Evolutionary conservation across 2,888 invertebrate species (phyloP).

Genomic region (Phytoseiulus persimilis): DNA sequence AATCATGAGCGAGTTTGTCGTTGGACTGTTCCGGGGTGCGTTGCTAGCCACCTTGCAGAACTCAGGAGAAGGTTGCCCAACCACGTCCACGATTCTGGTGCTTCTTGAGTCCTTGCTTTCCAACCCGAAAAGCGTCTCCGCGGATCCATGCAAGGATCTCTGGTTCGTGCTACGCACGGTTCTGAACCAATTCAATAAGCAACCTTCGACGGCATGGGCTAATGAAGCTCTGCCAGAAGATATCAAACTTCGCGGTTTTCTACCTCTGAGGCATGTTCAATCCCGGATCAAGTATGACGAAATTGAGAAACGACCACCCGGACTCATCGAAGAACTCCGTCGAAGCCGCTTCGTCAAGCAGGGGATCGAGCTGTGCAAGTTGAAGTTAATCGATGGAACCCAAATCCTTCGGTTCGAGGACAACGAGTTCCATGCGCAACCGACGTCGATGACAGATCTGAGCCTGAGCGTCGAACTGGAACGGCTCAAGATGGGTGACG

Average conservation of each 20-base stretch:
- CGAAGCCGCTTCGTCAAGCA: constrained; percentile 15
- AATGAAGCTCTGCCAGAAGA: constrained; percentile 24
- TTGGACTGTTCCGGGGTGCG: constrained; percentile 11
- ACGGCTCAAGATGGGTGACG: background rate
- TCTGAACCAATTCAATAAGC: background rate
- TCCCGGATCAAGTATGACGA: background rate
- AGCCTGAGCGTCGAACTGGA: constrained; percentile 5
- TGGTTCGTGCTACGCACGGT: constrained; percentile 30
- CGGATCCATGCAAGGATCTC: background rate
- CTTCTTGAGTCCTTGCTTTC: constrained; percentile 15
- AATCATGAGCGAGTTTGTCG: constrained; percentile 26
- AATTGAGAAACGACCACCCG: background rate
- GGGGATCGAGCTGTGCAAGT: constrained; percentile 7
- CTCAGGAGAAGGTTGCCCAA: background rate
- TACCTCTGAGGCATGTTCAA: background rate
- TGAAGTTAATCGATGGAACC: constrained; percentile 23
- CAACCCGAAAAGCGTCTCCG: constrained; percentile 16
- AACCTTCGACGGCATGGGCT: background rate
- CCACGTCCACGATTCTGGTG: background rate
- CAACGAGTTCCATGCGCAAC: constrained; percentile 21
- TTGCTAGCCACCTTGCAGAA: background rate
- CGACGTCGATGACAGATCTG: constrained; percentile 7
- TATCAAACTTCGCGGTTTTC: constrained; percentile 23
- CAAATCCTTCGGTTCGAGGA: background rate
- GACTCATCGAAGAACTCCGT: constrained; percentile 15